Conservation (phyloP, 2,888 invertebrate genomes). For the Dasypogon diadema region DNA sequence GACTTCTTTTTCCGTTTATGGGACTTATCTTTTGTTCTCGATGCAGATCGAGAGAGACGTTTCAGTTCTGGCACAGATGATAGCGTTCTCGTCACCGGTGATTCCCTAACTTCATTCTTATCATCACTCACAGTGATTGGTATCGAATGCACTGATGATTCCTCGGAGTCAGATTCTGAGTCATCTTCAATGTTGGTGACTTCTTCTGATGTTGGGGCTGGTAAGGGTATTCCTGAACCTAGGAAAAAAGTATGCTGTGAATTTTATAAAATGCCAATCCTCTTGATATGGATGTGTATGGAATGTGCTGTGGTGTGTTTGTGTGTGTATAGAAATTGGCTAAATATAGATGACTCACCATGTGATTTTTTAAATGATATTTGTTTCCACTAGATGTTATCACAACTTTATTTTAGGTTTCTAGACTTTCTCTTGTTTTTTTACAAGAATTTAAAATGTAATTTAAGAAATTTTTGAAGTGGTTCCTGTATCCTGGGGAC, state of each 20-base stretch:
- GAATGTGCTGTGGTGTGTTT: too few species aligned
- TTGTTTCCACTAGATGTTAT: too few species aligned
- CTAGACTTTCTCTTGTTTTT: too few species aligned
- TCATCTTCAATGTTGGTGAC: conserved; percentile 51
- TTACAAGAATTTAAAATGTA: too few species aligned
- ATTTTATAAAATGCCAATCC: neutral
- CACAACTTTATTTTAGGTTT: too few species aligned
- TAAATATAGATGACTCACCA: too few species aligned
- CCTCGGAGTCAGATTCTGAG: conserved; percentile 61
- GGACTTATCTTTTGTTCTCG: conserved; percentile 3
- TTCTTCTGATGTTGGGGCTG: conserved; percentile 3
- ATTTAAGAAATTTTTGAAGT: too few species aligned
- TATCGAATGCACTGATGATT: conserved; percentile 66
- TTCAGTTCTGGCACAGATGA: conserved; percentile 21
- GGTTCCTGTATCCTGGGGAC: too few species aligned
- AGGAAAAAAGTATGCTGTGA: neutral
- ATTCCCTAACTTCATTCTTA: conserved; percentile 59
- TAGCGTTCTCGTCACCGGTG: conserved; percentile 56
- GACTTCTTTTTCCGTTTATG: conserved; percentile 46
- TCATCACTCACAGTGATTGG: conserved; percentile 66
- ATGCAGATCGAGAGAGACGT: conserved; percentile 52
- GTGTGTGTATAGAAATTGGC: too few species aligned
- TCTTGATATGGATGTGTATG: too few species aligned
- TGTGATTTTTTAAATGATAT: too few species aligned
- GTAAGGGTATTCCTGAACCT: conserved; percentile 23